Evolutionary conservation across 1,140 invertebrate species (phyloP).

Genomic region (Fopius arisanus): DNA sequence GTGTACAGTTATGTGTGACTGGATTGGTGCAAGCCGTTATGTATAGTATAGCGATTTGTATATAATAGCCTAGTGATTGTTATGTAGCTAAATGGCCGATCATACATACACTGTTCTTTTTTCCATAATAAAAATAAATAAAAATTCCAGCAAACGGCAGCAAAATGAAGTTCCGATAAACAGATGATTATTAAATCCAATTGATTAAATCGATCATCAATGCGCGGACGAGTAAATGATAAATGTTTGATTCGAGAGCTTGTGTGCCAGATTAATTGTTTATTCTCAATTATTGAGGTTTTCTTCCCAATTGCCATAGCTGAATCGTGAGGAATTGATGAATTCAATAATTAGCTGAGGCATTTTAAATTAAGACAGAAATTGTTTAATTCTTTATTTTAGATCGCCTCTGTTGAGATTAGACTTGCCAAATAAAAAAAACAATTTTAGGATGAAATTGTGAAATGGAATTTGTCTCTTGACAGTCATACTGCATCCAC

Average conservation of each 20-base stretch:
- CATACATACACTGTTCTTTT: conserved; percentile 46
- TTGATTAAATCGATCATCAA: background rate
- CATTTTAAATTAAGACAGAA: background rate
- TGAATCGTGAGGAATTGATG: background rate
- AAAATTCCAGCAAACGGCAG: no score
- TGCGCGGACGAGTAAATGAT: background rate
- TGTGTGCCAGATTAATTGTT: background rate
- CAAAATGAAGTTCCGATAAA: no score
- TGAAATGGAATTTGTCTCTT: background rate
- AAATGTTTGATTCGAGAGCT: background rate
- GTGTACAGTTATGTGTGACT: background rate
- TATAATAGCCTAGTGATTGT: conserved; percentile 59
- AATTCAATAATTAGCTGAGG: background rate
- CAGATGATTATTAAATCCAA: no score
- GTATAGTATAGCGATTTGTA: conserved; percentile 55
- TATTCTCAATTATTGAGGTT: background rate
- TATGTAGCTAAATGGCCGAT: conserved; percentile 59
- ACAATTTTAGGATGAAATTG: no score
- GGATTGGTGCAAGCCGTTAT: conserved; percentile 44
- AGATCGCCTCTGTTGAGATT: background rate
- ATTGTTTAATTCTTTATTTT: background rate
- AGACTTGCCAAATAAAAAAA: conserved; percentile 5
- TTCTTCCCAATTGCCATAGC: background rate
- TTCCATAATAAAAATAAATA: background rate
- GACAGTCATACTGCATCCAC: no score